A percentile compares a stretch with the other conserved stretches of the same genome.
These are phyloP conservation scores for Sciurus niger DNA, from an alignment of 2,113 vertebrate genomes.

Conservation along the genomic window DNA sequence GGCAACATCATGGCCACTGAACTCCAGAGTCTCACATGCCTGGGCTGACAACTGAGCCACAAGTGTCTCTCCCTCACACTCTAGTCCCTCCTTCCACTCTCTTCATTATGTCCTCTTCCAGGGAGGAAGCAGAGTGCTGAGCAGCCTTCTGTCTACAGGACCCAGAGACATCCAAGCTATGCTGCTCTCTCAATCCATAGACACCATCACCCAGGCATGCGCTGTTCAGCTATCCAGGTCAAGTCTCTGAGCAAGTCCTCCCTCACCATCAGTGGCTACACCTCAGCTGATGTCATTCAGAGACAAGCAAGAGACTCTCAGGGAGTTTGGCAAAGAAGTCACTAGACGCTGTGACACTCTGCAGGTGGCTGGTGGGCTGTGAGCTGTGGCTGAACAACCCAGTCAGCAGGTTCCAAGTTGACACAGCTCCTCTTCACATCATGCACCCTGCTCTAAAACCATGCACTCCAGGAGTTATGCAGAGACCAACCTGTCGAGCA, in stretches of 20 bases:
- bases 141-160: neutral
- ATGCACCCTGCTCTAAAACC: fast-evolving
- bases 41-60: neutral
- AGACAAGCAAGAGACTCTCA: neutral
- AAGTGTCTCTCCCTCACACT: neutral
- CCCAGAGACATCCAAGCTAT: neutral
- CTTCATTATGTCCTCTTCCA: slow-evolving; percentile 18
- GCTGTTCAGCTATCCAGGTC: neutral
- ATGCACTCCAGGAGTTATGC: neutral
- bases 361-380: neutral
- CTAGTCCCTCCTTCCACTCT: neutral
- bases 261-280: neutral
- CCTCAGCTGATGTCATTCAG: neutral
- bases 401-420: neutral
- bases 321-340: neutral
- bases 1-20: neutral
- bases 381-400: neutral
- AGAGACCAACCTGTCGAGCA: neutral
- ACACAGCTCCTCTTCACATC: neutral
- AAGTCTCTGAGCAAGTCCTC: neutral
- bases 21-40: neutral
- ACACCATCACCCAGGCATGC: neutral
- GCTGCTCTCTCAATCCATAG: neutral
- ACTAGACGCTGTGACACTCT: neutral
- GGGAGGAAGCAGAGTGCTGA: neutral